Evolutionary conservation across 2,797 vertebrate genomes (phyloP).

Genomic region (Chiloscyllium punctatum): DNA sequence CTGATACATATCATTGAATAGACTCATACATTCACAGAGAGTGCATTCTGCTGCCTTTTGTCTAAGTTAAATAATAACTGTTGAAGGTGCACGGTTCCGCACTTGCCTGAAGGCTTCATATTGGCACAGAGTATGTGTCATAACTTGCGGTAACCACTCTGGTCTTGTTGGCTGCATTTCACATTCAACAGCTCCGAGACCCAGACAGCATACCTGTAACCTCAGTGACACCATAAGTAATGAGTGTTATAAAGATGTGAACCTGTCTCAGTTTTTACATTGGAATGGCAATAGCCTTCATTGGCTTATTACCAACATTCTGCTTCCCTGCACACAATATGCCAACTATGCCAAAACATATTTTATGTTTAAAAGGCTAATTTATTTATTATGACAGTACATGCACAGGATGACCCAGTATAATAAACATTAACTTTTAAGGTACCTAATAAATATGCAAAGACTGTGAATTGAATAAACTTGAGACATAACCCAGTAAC

Average conservation of each 20-base stretch:
- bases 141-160: not conserved
- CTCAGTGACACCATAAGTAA: not conserved
- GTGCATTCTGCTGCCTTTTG: not conserved
- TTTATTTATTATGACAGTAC: slow-evolving; percentile 37
- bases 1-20: not conserved
- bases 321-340: slow-evolving; percentile 17
- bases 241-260: not conserved
- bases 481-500: not conserved
- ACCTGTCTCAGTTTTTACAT: not conserved
- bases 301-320: slow-evolving; percentile 5
- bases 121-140: not conserved
- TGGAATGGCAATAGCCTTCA: not conserved
- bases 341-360: not conserved
- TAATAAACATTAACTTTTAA: slow-evolving; percentile 36
- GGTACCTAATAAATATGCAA: slow-evolving; percentile 27
- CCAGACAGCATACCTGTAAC: not conserved
- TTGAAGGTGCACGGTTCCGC: not conserved
- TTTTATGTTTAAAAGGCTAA: slow-evolving; percentile 28
- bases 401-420: slow-evolving; percentile 33
- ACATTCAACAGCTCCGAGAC: not conserved
- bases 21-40: not conserved
- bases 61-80: not conserved
- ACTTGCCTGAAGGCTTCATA: not conserved
- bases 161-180: not conserved
- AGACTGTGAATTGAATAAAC: slow-evolving; percentile 3